Evolutionary conservation across 2,797 vertebrate genomes (phyloP), one percentile per base, ranked within the genome.

Genomic region (Liasis olivaceus): DNA sequence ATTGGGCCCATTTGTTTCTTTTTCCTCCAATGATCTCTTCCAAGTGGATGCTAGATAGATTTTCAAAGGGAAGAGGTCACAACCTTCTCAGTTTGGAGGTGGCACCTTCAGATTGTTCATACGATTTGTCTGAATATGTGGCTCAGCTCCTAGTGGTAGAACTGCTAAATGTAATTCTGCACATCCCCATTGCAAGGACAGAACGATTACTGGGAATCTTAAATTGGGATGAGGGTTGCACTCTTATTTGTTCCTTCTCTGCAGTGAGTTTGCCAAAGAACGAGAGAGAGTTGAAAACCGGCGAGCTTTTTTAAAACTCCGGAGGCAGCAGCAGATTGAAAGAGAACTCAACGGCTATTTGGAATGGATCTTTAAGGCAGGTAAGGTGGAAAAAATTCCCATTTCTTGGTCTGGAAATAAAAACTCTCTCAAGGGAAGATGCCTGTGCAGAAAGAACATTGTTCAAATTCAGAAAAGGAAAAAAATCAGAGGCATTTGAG

Each of bases 301-400:
- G 24, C 98, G 99, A 31, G 99, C 99, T 89, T 99, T 99, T 96
- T 96, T 99, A 95, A 99, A 99, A 96, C 98, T 99, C 47, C 98
- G 99, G 8, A 95, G 99, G 91, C 99, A 99, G 97, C 99, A 99
- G 97, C 99, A 99, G 95, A 99, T 99, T 1, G 99, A 99, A 96
- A 96, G 98, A 31, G 99, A 99, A 91, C 98, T 99, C 51, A 99
- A 99, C 0, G 99, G 99, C 0, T 99, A 99, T 96, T 97, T 99
- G 96, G 99, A 99, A 96, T 99, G 99, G 99, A 99, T 99, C 96
- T 99, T 99, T 97, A 99, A 99, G 97, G 99, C 99, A 15, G 98
- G 98, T 98, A 88, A 98, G 97, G 62, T 51, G 72, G 58, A 69
- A 0, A 1, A 51, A 4, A 24, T 62, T 56, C 24, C 47, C 3